Percentiles rank a stretch among this genome's conserved stretches.
Conservation (phyloP, 2,888 invertebrate genomes). For the Cephus rjabovi region DNA sequence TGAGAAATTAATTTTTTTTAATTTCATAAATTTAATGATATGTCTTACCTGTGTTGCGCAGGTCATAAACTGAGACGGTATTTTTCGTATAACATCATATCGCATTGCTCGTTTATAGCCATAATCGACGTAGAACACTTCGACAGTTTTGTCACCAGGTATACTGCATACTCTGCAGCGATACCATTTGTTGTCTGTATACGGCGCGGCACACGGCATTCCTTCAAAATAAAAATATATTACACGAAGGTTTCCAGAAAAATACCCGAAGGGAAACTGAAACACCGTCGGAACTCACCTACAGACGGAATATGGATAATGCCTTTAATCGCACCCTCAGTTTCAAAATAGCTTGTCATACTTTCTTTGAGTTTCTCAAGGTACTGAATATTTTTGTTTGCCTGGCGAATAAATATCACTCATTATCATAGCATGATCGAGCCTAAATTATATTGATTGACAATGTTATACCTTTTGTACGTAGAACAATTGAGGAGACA, state of each 20-base stretch:
- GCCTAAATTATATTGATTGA: neutral
- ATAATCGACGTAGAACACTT: conserved; percentile 74
- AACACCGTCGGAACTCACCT: conserved; percentile 62
- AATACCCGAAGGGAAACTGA: neutral
- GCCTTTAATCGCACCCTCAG: conserved; percentile 43
- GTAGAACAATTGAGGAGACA: conserved; percentile 76
- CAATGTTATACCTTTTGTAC: conserved; percentile 71
- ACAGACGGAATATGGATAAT: conserved; percentile 68
- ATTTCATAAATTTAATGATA: neutral
- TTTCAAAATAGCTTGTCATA: conserved; percentile 64
- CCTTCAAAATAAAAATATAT: conserved; percentile 64
- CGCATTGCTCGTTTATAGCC: conserved; percentile 70
- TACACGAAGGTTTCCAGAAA: neutral
- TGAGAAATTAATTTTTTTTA: conserved; percentile 63
- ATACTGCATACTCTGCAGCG: conserved; percentile 76
- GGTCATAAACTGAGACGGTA: conserved; percentile 68
- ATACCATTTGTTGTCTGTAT: conserved; percentile 49
- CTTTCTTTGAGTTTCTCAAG: conserved; percentile 67
- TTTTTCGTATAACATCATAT: conserved; percentile 68
- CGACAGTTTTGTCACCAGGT: conserved; percentile 67
- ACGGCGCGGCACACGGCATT: conserved; percentile 69
- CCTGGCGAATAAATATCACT: conserved; percentile 18
- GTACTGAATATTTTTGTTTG: conserved; percentile 59
- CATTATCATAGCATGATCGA: neutral
- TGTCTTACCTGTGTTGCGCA: conserved; percentile 68